phyloP scores from a whole-genome alignment of 37 sponge, comb jelly and placozoan species.

The Ianthella basta region DNA sequence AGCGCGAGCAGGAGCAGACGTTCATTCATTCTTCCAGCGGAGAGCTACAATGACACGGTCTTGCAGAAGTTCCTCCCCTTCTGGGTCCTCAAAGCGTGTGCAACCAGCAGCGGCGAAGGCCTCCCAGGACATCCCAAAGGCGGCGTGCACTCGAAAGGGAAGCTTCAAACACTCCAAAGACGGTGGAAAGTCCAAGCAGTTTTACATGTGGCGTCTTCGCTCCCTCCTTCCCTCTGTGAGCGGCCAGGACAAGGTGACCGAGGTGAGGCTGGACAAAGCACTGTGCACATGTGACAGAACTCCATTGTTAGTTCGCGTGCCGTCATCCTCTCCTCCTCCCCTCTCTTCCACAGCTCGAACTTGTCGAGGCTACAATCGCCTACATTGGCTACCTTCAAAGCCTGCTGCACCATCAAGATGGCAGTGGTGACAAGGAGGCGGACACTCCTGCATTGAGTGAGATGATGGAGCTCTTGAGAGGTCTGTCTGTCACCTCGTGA shows the following conservation, averaged over 20 bases:
- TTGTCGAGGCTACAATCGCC: constrained; percentile 64
- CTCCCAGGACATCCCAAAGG: constrained; percentile 19
- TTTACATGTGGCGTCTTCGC: constrained; percentile 3
- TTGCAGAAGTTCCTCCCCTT: not conserved
- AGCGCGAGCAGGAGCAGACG: not conserved
- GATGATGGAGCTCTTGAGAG: constrained; percentile 4
- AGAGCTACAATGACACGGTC: not conserved
- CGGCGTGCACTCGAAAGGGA: constrained; percentile 27
- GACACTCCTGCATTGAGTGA: not conserved
- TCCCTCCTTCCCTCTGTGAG: not conserved
- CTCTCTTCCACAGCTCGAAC: constrained; percentile 43
- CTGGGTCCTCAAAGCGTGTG: not conserved
- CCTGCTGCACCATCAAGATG: constrained; percentile 3
- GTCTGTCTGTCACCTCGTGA: not conserved
- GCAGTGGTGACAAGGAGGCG: not conserved
- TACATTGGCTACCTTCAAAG: constrained; percentile 72
- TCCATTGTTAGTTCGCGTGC: not conserved
- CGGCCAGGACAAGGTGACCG: not conserved
- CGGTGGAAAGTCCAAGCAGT: constrained; percentile 3
- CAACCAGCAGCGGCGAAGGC: not conserved
- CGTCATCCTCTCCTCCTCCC: not conserved
- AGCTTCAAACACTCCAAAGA: constrained; percentile 12
- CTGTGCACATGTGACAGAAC: too few relatives aligned
- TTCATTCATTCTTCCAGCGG: not conserved
- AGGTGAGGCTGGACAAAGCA: too few relatives aligned